These are phyloP conservation scores for Agelas oroides DNA, from an alignment of 37 sponge, comb jelly and placozoan species.

Conservation along the genomic window DNA sequence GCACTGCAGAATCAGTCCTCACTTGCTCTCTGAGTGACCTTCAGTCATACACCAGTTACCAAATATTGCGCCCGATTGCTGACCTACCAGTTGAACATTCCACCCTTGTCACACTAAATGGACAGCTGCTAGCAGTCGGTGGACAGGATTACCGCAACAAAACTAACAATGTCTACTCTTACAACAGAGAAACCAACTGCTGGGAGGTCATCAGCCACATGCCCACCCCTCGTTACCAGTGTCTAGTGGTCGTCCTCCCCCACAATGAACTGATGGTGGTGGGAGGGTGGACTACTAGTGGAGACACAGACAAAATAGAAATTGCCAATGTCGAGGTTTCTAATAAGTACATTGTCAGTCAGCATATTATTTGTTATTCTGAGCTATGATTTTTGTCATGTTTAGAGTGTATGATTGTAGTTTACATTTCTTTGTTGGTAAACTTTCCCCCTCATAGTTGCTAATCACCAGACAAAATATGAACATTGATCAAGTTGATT, in stretches of 20 bases:
- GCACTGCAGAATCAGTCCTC: not conserved
- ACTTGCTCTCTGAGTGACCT: not conserved
- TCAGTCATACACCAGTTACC: not conserved
- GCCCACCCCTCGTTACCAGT: not conserved
- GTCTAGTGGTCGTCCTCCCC: not conserved
- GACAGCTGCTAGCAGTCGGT: not conserved
- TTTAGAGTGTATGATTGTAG: no score
- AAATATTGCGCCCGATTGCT: not conserved
- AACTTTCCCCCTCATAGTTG: no score
- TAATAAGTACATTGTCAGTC: no score
- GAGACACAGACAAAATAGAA: no score
- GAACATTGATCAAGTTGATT: no score
- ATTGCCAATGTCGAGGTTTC: no score
- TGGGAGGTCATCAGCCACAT: not conserved
- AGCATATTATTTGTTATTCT: no score
- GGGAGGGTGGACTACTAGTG: not conserved
- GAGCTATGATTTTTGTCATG: no score
- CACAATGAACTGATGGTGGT: slow-evolving; percentile 12
- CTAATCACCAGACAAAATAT: no score
- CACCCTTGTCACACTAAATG: not conserved
- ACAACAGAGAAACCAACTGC: not conserved
- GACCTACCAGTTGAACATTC: not conserved
- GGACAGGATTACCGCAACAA: not conserved
- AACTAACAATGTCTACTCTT: not conserved
- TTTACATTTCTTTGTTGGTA: no score